A percentile compares a stretch with the other conserved stretches of the same genome.
Evolutionary conservation across 2,113 vertebrate species (phyloP).

Genomic region (Platysteira castanea): DNA sequence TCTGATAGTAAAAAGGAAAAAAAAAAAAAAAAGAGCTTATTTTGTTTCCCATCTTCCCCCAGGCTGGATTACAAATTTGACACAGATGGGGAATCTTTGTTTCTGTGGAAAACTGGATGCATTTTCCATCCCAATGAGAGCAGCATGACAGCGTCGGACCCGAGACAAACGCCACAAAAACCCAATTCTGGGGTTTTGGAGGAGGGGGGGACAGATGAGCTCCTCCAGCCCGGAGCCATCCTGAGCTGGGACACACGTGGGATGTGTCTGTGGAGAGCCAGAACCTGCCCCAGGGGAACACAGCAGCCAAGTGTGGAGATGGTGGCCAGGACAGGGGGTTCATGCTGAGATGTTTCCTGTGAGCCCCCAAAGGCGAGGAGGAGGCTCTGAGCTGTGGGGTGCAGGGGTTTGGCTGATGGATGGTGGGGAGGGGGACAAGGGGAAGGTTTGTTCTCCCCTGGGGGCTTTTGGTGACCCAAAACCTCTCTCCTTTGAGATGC

Average conservation of each 20-base stretch:
- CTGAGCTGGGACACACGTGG: fast-evolving
- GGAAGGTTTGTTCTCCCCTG: neutral
- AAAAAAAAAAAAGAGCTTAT: neutral
- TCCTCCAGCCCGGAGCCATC: fast-evolving
- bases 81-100: conserved; percentile 34
- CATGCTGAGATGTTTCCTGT: neutral
- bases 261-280: neutral
- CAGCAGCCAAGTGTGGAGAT: fast-evolving
- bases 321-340: neutral
- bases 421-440: neutral
- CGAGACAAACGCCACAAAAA: neutral
- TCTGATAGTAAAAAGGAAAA: neutral
- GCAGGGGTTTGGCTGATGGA: neutral
- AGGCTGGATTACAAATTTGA: conserved; percentile 42
- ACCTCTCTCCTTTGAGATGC: neutral
- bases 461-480: neutral
- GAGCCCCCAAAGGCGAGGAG: neutral
- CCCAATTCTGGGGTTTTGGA: neutral
- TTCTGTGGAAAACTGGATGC: conserved; percentile 32
- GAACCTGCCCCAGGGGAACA: neutral
- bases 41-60: conserved; percentile 35
- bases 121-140: neutral
- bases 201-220: neutral
- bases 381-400: neutral
- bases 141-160: neutral